Evolutionary conservation across 2,888 invertebrate genomes (phyloP).

Genomic region (Drosophila mettleri): DNA sequence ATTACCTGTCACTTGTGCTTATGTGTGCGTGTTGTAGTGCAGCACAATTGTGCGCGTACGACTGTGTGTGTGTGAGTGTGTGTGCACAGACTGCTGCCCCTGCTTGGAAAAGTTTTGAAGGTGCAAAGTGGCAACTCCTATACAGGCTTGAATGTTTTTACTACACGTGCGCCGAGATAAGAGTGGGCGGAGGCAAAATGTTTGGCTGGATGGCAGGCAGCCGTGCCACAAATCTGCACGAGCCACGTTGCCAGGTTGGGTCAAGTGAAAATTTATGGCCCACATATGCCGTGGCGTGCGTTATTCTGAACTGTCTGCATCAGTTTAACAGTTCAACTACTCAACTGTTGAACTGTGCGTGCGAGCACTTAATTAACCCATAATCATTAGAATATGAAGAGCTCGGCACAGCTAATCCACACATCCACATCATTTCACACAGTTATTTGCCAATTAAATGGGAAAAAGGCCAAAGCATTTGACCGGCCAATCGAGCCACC

Average conservation of each 20-base stretch:
- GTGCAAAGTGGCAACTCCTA: conserved; percentile 33
- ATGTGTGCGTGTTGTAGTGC: conserved; percentile 12
- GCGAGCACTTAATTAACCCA: conserved; percentile 70
- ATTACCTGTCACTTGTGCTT: conserved; percentile 74
- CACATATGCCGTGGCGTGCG: conserved; percentile 37
- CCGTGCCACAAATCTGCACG: conserved; percentile 58
- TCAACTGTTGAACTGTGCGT: conserved; percentile 63
- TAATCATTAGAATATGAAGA: conserved; percentile 55
- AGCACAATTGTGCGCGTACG: neutral
- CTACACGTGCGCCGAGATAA: neutral
- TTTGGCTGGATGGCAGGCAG: neutral
- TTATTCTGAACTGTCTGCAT: conserved; percentile 16
- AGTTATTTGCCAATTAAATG: conserved; percentile 47
- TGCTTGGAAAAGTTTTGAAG: conserved; percentile 13
- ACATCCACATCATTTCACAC: neutral
- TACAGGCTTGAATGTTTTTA: conserved; percentile 2
- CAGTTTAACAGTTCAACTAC: conserved; percentile 23
- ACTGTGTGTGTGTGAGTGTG: neutral
- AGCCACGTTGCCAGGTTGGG: neutral
- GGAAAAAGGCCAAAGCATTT: neutral
- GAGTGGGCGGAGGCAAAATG: neutral
- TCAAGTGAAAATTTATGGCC: conserved; percentile 50
- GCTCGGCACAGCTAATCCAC: conserved; percentile 3
- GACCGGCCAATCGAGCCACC: conserved; percentile 42
- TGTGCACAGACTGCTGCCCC: neutral